Percentiles rank a stretch among this genome's conserved stretches.
These are phyloP conservation scores for Tangara arthus DNA, from an alignment of 2,797 vertebrate genomes.

Conservation along the genomic window DNA sequence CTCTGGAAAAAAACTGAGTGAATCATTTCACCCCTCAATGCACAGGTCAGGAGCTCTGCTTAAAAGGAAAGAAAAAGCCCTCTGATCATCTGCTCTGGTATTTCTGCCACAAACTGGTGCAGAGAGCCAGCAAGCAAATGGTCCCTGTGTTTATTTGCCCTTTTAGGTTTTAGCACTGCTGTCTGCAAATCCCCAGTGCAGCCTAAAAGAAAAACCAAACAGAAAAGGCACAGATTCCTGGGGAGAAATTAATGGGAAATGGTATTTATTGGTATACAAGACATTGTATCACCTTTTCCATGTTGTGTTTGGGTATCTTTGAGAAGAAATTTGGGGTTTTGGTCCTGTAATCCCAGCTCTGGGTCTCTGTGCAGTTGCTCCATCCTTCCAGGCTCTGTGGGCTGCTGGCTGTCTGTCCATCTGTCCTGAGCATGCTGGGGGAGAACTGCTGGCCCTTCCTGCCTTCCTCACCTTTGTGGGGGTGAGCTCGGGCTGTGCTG, in stretches of 20 bases:
- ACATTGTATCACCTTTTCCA: neutral
- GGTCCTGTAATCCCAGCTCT: neutral
- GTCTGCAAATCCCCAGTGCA: neutral
- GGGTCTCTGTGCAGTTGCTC: neutral
- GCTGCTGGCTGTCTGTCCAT: neutral
- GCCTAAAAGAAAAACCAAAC: neutral
- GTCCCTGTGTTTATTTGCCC: slow-evolving; percentile 1
- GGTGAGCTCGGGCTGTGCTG: neutral
- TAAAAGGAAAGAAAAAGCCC: neutral
- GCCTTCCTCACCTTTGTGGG: neutral
- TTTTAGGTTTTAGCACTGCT: slow-evolving; percentile 13
- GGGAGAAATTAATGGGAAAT: neutral
- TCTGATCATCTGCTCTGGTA: slow-evolving; percentile 12
- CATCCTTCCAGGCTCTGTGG: neutral
- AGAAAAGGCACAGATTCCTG: neutral
- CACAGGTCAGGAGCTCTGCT: slow-evolving; percentile 24
- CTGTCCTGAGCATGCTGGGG: neutral
- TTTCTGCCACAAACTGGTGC: slow-evolving; percentile 4
- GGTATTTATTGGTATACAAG: neutral
- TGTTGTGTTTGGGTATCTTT: neutral
- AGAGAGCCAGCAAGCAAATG: slow-evolving; percentile 7
- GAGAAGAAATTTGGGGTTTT: neutral
- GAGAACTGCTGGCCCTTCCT: neutral
- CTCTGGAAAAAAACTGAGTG: neutral
- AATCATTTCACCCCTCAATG: slow-evolving; percentile 15